phyloP scores from a whole-genome alignment of 2,113 vertebrate genomes.

The Thinocorus orbignyianus region DNA sequence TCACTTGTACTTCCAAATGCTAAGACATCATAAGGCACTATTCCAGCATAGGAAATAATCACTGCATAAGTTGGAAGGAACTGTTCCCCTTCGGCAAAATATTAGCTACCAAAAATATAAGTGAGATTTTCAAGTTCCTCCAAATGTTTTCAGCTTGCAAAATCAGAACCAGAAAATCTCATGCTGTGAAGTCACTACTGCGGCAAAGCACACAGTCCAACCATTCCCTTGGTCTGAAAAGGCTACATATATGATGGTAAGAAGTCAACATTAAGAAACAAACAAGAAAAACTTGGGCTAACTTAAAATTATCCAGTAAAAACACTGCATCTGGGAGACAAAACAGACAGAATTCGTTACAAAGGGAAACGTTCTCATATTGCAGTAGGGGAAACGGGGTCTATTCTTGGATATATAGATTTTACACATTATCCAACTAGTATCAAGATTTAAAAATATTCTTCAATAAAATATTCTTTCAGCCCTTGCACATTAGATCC shows the following conservation, averaged over 20 bases:
- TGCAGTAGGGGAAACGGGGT: not conserved
- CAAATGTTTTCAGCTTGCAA: conserved; percentile 26
- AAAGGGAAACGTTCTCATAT: not conserved
- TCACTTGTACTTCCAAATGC: conserved; percentile 59
- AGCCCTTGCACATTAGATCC: not conserved
- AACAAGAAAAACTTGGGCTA: not conserved
- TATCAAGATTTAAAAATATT: not conserved
- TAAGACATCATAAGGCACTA: conserved; percentile 55
- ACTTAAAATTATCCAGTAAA: not conserved
- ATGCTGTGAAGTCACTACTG: not conserved
- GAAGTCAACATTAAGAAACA: not conserved
- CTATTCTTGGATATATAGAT: not conserved
- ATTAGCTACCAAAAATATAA: conserved; percentile 65
- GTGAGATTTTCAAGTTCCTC: conserved; percentile 42
- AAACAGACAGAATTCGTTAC: not conserved
- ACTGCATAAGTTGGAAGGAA: conserved; percentile 41
- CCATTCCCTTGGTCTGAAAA: not conserved
- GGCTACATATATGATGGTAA: not conserved
- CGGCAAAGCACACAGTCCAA: not conserved
- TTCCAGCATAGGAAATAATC: conserved; percentile 51
- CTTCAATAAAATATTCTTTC: not conserved
- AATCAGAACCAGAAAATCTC: conserved; percentile 27
- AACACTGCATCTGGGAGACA: not conserved
- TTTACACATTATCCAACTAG: not conserved
- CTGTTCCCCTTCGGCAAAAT: conserved; percentile 51